A percentile compares a stretch with the other conserved stretches of the same genome.
Evolutionary conservation across 2,888 invertebrate species (phyloP).

Genomic region (Synergus laeviventris): DNA sequence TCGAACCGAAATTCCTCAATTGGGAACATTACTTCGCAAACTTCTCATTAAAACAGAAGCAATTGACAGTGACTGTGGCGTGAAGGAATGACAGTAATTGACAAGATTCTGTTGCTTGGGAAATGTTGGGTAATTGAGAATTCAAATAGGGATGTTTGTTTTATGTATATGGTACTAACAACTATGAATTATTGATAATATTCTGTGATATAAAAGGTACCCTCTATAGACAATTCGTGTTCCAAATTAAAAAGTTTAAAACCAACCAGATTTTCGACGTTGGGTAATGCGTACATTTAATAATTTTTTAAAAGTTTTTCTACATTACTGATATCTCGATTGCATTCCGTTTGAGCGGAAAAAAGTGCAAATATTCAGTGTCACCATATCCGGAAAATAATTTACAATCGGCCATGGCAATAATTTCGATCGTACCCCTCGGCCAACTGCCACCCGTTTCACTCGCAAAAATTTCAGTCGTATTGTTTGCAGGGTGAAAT

Average conservation of each 20-base stretch:
- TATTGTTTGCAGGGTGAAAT: constrained; percentile 1
- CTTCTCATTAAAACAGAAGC: constrained; percentile 60
- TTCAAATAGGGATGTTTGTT: background rate
- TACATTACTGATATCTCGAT: background rate
- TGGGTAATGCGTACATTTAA: too few relatives aligned
- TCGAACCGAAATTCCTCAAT: background rate
- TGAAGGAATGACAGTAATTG: background rate
- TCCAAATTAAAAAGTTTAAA: too few relatives aligned
- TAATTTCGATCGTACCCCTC: background rate
- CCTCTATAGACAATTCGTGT: too few relatives aligned
- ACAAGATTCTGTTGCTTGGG: background rate
- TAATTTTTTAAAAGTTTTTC: background rate
- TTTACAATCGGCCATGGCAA: background rate
- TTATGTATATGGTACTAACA: too few relatives aligned
- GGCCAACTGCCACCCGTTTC: background rate
- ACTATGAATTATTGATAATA: too few relatives aligned
- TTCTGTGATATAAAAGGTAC: too few relatives aligned
- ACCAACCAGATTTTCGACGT: too few relatives aligned
- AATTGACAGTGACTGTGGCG: constrained; percentile 63
- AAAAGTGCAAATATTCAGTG: background rate
- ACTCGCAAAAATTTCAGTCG: constrained; percentile 8
- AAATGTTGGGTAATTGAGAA: background rate
- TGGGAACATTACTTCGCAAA: background rate
- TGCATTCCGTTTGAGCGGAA: background rate
- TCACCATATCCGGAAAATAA: constrained; percentile 6